These are phyloP conservation scores for Rhagoletis pomonella DNA, from an alignment of 1,140 invertebrate species.

Conservation along the genomic window DNA sequence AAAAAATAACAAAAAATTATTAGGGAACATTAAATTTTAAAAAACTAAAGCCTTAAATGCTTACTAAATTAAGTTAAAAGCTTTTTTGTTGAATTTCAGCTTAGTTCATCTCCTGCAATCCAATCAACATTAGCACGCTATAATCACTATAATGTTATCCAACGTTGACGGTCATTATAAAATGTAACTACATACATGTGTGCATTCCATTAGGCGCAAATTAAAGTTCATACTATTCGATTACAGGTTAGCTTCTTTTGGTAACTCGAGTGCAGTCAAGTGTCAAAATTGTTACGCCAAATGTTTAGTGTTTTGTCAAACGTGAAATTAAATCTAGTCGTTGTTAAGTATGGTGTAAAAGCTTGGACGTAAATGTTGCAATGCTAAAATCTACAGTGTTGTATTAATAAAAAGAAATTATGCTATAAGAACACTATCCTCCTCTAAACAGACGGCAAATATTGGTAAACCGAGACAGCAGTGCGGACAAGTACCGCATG, in stretches of 20 bases:
- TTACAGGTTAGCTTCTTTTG: neutral
- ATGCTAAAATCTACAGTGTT: too few relatives aligned
- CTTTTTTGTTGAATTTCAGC: neutral
- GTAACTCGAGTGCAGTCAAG: neutral
- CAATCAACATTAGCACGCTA: neutral
- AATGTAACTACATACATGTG: neutral
- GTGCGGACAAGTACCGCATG: too few relatives aligned
- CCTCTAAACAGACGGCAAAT: too few relatives aligned
- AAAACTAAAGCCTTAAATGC: too few relatives aligned
- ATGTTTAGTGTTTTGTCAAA: neutral
- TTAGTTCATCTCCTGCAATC: neutral
- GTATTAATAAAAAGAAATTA: too few relatives aligned
- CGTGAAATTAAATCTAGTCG: slow-evolving; percentile 4
- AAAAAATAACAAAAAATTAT: too few relatives aligned
- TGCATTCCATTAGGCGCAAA: neutral
- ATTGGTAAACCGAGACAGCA: too few relatives aligned
- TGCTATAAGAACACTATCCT: too few relatives aligned
- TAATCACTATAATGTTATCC: neutral
- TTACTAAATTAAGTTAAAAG: neutral
- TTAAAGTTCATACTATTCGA: neutral
- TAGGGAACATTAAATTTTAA: too few relatives aligned
- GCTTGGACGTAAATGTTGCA: too few relatives aligned
- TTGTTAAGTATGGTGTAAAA: neutral
- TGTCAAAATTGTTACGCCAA: neutral
- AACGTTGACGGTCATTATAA: neutral